Conservation (phyloP, 1,140 invertebrate species). For the Cherax destructor region DNA sequence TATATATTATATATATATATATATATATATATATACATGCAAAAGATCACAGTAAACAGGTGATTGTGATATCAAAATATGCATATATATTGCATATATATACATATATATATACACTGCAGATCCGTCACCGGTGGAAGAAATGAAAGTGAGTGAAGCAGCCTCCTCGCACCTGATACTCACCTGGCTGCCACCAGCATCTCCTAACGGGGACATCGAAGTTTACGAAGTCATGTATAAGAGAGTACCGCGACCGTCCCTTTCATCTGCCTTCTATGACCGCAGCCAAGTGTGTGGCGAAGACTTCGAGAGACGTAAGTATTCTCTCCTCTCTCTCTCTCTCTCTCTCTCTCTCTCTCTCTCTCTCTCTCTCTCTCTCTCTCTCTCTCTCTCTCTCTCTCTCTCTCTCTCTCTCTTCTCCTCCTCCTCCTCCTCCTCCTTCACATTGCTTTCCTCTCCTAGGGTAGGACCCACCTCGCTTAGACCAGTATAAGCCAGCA, state of each 20-base stretch:
- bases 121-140: constrained; percentile 14
- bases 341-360: background rate
- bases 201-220: background rate
- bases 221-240: constrained; percentile 12
- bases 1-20: no score
- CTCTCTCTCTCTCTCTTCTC: no score
- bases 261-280: no score
- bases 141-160: background rate
- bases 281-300: background rate
- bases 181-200: background rate
- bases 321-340: background rate
- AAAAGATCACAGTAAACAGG: no score
- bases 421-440: no score
- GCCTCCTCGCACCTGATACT: background rate
- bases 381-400: no score
- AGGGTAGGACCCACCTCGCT: no score
- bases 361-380: background rate
- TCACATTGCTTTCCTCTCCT: no score
- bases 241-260: background rate
- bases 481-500: no score
- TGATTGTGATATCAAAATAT: no score
- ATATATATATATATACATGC: no score
- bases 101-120: background rate
- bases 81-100: no score
- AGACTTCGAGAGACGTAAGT: constrained; percentile 1